phyloP scores from a whole-genome alignment of 2,113 vertebrate genomes.

The Litocranius walleri region DNA sequence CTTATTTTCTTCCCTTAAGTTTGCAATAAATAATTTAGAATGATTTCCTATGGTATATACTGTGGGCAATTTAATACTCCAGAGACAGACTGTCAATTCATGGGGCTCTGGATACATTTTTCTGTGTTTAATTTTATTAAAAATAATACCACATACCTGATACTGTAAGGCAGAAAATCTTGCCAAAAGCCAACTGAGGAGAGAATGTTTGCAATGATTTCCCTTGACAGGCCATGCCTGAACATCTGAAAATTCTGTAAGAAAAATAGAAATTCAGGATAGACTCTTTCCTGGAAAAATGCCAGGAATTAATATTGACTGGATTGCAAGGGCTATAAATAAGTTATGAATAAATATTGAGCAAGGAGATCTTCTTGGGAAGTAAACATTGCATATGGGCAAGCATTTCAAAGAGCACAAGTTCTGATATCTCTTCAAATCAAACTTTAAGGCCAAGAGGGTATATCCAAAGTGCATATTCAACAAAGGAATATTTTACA shows the following conservation, averaged over 20 bases:
- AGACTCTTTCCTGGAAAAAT: neutral
- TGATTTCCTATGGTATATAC: neutral
- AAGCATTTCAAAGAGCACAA: neutral
- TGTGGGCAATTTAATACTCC: neutral
- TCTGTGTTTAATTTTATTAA: constrained; percentile 21
- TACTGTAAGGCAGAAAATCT: neutral
- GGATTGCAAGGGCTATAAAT: neutral
- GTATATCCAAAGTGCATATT: neutral
- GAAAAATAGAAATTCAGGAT: neutral
- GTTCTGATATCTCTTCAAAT: neutral
- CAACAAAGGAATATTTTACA: neutral
- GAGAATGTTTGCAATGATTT: constrained; percentile 10
- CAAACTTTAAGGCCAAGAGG: neutral
- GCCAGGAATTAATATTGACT: neutral
- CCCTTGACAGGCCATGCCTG: neutral
- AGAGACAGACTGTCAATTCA: neutral
- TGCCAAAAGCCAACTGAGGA: neutral
- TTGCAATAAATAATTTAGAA: constrained; percentile 52
- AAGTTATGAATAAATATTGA: constrained; percentile 13
- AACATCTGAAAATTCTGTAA: constrained; percentile 5
- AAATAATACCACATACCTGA: neutral
- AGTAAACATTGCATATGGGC: neutral
- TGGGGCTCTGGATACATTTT: neutral
- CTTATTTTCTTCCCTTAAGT: neutral
- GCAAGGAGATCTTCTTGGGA: neutral